phyloP scores from a whole-genome alignment of 2,797 vertebrate species.

The Phalloptychus januarius region DNA sequence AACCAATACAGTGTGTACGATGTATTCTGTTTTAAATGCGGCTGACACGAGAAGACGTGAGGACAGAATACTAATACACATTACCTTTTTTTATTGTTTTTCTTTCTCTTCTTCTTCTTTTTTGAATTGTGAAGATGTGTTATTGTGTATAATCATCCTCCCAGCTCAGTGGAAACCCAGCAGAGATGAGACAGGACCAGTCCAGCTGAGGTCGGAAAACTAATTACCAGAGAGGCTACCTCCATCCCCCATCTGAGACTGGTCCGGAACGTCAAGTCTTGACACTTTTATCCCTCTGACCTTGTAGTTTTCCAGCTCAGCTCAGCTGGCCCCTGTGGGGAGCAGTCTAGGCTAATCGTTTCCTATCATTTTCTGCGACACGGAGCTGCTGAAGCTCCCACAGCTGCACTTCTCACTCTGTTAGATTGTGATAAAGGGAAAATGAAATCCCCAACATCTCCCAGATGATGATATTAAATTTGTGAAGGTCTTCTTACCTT shows the following conservation, averaged over 20 bases:
- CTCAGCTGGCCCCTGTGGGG: conserved; percentile 47
- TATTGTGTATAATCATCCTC: neutral
- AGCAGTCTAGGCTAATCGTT: conserved; percentile 35
- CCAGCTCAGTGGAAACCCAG: conserved; percentile 13
- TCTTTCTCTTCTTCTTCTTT: neutral
- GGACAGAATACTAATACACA: neutral
- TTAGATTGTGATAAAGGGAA: conserved; percentile 20
- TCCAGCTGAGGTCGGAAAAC: conserved; percentile 42
- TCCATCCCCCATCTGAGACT: conserved; percentile 34
- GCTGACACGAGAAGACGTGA: neutral
- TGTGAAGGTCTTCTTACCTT: neutral
- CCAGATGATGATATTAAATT: neutral
- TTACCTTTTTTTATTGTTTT: neutral
- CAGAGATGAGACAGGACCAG: conserved; percentile 6
- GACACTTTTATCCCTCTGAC: conserved; percentile 55
- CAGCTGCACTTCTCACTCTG: conserved; percentile 19
- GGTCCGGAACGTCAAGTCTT: conserved; percentile 43
- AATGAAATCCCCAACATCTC: conserved; percentile 5
- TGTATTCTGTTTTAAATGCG: no score
- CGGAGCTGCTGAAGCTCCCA: conserved; percentile 26
- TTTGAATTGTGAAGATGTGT: neutral
- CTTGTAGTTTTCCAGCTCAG: conserved; percentile 53
- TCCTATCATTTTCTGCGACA: conserved; percentile 47
- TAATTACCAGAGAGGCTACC: conserved; percentile 32
- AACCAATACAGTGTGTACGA: no score